phyloP scores from a whole-genome alignment of 2,113 vertebrate species.

The Ancistrus triradiatus region DNA sequence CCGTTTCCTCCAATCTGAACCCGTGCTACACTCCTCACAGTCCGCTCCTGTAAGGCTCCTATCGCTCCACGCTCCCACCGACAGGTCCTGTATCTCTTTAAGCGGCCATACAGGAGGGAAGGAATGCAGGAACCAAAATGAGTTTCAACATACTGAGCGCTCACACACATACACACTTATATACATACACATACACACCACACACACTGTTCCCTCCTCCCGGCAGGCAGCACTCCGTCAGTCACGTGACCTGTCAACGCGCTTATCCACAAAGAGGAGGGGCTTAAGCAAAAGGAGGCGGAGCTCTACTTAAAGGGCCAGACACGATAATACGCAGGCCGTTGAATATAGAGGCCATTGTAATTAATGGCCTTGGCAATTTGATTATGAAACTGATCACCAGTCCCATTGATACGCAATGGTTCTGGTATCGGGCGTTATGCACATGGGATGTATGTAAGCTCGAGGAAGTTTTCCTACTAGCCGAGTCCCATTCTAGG shows the following conservation, averaged over 20 bases:
- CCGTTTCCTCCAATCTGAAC: slow-evolving; percentile 20
- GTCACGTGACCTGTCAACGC: slow-evolving; percentile 67
- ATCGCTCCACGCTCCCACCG: slow-evolving; percentile 55
- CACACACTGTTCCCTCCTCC: slow-evolving; percentile 45
- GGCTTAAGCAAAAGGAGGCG: slow-evolving; percentile 38
- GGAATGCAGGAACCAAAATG: slow-evolving; percentile 70
- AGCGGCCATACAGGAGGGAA: slow-evolving; percentile 62
- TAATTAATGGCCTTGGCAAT: too few relatives aligned
- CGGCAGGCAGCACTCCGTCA: slow-evolving; percentile 56
- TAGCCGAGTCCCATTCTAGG: too few relatives aligned
- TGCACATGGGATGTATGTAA: too few relatives aligned
- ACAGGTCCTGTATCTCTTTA: slow-evolving; percentile 52
- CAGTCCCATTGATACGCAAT: too few relatives aligned
- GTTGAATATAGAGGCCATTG: too few relatives aligned
- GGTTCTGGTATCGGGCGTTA: too few relatives aligned
- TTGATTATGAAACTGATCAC: too few relatives aligned
- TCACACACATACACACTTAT: neutral
- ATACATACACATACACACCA: neutral
- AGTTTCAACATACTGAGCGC: slow-evolving; percentile 53
- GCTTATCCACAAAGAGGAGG: slow-evolving; percentile 38
- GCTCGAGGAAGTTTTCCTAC: too few relatives aligned
- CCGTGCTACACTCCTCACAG: slow-evolving; percentile 36
- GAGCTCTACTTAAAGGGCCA: slow-evolving; percentile 51
- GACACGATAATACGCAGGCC: too few relatives aligned
- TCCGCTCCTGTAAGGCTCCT: slow-evolving; percentile 38